phyloP scores from a whole-genome alignment of 2,888 invertebrate genomes.

The Drepanosiphum platanoidis region DNA sequence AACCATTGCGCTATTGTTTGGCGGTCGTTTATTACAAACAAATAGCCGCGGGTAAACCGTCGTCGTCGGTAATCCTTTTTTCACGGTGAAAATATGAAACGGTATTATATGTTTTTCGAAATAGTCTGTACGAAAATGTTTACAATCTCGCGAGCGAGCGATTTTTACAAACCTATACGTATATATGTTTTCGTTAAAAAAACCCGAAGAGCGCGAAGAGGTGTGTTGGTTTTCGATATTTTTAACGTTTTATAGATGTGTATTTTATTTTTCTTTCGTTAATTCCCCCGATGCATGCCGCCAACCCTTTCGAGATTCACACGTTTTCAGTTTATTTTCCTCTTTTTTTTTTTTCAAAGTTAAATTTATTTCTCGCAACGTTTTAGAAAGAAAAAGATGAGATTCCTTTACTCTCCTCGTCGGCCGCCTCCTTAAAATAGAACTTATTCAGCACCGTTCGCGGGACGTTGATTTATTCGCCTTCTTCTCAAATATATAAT shows the following conservation, averaged over 20 bases:
- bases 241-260: constrained; percentile 10
- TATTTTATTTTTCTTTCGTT: background rate
- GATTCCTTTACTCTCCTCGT: constrained; percentile 42
- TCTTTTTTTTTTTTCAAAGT: constrained; percentile 52
- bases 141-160: too few relatives aligned
- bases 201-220: too few relatives aligned
- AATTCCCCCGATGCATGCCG: constrained; percentile 28
- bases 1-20: constrained; percentile 39
- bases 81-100: background rate
- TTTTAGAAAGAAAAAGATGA: constrained; percentile 56
- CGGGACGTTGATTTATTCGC: constrained; percentile 62
- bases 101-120: background rate
- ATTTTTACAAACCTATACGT: too few relatives aligned
- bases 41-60: background rate
- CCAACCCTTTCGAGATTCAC: constrained; percentile 19
- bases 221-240: constrained; percentile 30
- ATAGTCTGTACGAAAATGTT: background rate
- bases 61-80: background rate
- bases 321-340: constrained; percentile 33
- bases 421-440: constrained; percentile 50
- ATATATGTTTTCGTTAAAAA: too few relatives aligned
- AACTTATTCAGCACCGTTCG: constrained; percentile 61
- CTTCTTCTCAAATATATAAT: constrained; percentile 59
- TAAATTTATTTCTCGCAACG: constrained; percentile 59
- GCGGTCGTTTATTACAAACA: constrained; percentile 30